These are phyloP conservation scores for Thera britannica DNA, from an alignment of 2,888 invertebrate genomes.

Conservation along the genomic window DNA sequence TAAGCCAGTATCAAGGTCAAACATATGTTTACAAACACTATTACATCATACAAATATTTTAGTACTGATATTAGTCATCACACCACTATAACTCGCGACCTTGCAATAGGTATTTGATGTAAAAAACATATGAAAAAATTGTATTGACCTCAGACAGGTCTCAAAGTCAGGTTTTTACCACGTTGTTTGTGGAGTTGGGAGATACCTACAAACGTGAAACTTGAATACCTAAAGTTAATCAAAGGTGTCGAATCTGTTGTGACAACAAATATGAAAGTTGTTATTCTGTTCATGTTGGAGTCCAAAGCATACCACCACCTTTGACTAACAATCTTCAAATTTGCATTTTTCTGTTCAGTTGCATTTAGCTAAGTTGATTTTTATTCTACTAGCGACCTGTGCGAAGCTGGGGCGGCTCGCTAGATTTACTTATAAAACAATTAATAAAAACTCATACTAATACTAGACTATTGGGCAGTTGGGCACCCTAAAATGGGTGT, in stretches of 20 bases:
- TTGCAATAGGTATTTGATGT: conserved; percentile 18
- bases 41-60: conserved; percentile 5
- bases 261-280: too few species aligned
- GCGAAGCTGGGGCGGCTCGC: too few species aligned
- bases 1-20: conserved; percentile 2
- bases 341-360: too few species aligned
- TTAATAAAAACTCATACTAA: too few species aligned
- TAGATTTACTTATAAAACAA: too few species aligned
- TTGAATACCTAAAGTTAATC: background rate
- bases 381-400: too few species aligned
- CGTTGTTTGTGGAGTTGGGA: conserved; percentile 2
- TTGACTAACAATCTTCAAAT: too few species aligned
- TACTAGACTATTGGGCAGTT: too few species aligned
- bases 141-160: conserved; percentile 10
- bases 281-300: too few species aligned
- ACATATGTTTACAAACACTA: background rate
- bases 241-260: background rate
- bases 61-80: conserved; percentile 3
- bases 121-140: conserved; percentile 9
- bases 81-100: conserved; percentile 11
- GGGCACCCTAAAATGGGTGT: too few species aligned
- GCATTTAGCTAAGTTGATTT: too few species aligned
- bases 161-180: conserved; percentile 9
- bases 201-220: background rate
- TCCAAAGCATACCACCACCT: too few species aligned